A percentile compares a stretch with the other conserved stretches of the same genome.
Conservation (phyloP, 1,140 invertebrate species). For the Zaprionus ghesquierei region DNA sequence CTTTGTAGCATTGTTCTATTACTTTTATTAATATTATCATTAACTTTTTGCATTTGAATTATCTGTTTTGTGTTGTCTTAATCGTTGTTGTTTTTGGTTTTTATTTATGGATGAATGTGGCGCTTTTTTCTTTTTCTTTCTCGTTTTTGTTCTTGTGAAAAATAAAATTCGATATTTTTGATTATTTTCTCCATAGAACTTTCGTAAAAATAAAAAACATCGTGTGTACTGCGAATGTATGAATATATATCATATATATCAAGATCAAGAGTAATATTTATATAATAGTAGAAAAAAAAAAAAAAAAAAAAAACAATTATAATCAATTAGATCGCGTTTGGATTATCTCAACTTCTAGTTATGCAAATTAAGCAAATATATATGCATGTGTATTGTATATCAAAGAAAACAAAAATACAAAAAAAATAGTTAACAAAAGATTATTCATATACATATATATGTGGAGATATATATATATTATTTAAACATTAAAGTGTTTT, state of each 20-base stretch:
- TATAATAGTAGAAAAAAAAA: not conserved
- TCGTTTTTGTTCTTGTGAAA: conserved; percentile 10
- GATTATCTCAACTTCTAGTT: conserved; percentile 9
- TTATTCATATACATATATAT: conserved; percentile 10
- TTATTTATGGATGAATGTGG: conserved; percentile 75
- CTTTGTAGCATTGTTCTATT: conserved; percentile 31
- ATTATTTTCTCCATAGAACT: conserved; percentile 61
- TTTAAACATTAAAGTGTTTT: conserved; percentile 28
- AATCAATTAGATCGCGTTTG: conserved; percentile 19
- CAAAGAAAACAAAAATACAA: conserved; percentile 2
- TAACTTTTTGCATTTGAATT: conserved; percentile 24
- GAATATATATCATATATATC: conserved; percentile 12
- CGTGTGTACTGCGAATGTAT: conserved; percentile 37
- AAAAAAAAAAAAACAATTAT: not conserved
- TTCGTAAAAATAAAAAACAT: conserved; percentile 71
- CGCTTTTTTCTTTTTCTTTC: conserved; percentile 47
- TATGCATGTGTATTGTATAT: not conserved
- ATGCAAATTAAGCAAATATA: conserved; percentile 16
- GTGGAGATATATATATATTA: conserved; percentile 21
- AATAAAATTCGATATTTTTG: conserved; percentile 33
- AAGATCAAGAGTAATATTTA: conserved; percentile 27
- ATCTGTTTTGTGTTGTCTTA: conserved; percentile 28
- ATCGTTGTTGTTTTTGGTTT: conserved; percentile 23
- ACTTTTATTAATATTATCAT: conserved; percentile 17
- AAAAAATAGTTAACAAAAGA: conserved; percentile 8